These are phyloP conservation scores for Bradypodion ventrale DNA, from an alignment of 2,797 vertebrate species.

Conservation along the genomic window DNA sequence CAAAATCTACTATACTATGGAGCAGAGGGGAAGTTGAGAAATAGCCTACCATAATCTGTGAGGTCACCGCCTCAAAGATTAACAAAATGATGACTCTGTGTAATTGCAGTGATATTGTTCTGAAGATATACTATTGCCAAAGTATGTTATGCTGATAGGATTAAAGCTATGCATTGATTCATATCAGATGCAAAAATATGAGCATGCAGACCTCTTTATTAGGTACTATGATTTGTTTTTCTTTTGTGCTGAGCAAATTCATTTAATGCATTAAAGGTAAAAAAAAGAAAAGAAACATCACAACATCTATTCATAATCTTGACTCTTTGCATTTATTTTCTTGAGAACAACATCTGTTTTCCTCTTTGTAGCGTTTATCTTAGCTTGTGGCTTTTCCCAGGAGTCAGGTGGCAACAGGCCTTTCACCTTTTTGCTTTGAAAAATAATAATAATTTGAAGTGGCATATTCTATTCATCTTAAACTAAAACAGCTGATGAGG, in stretches of 20 bases:
- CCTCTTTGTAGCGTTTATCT: conserved; percentile 42
- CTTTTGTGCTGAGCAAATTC: conserved; percentile 62
- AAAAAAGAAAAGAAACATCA: conserved; percentile 4
- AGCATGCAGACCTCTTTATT: conserved; percentile 57
- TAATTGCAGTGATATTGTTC: conserved; percentile 67
- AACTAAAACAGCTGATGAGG: conserved; percentile 23
- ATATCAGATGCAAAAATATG: conserved; percentile 55
- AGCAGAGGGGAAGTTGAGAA: conserved; percentile 59
- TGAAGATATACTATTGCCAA: conserved; percentile 61
- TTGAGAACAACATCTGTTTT: conserved; percentile 52
- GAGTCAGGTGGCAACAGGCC: conserved; percentile 13
- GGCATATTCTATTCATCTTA: conserved; percentile 20
- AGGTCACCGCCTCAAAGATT: conserved; percentile 71
- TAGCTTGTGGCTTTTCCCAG: conserved; percentile 21
- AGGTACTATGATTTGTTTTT: conserved; percentile 61
- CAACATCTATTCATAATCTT: conserved; percentile 54
- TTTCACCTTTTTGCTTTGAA: background rate
- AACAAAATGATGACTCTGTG: conserved; percentile 68
- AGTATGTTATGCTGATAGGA: conserved; percentile 55
- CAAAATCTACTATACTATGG: conserved; percentile 50
- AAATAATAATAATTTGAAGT: conserved; percentile 35
- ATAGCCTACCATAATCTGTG: conserved; percentile 65
- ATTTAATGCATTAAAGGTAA: conserved; percentile 60
- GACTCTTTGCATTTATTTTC: conserved; percentile 41
- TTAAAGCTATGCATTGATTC: conserved; percentile 68